Percentiles rank a stretch among this genome's conserved stretches.
Evolutionary conservation across 2,113 vertebrate genomes (phyloP).

Genomic region (Bombycilla garrulus): DNA sequence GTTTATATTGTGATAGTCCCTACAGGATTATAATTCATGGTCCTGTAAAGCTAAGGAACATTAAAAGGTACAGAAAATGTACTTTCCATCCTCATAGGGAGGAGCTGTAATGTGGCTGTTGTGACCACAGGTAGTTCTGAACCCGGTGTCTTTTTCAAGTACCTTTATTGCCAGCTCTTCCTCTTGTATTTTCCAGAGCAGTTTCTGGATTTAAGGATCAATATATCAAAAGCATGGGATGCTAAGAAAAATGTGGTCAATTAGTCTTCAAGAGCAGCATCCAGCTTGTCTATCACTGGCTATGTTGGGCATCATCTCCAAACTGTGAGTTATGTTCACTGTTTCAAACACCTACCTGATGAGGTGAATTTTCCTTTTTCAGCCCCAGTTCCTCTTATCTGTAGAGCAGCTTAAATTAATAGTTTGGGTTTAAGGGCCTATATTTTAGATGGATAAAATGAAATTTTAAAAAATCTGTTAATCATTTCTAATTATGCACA

Average conservation of each 20-base stretch:
- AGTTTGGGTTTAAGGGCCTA: background rate
- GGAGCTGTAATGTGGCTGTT: background rate
- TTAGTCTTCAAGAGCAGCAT: background rate
- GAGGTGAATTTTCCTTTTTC: background rate
- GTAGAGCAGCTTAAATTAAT: background rate
- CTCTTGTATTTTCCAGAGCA: background rate
- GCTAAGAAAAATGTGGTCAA: background rate
- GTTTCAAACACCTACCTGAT: background rate
- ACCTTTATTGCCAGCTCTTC: background rate
- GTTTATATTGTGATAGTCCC: background rate
- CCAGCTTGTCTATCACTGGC: background rate
- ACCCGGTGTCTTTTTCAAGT: background rate
- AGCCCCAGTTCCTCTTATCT: background rate
- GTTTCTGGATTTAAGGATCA: background rate
- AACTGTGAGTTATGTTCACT: background rate
- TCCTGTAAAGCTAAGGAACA: background rate
- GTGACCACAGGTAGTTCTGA: background rate
- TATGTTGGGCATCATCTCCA: background rate
- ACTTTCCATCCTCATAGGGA: background rate
- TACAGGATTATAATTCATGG: background rate
- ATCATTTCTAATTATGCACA: background rate
- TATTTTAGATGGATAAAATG: background rate
- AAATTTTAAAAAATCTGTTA: fast-evolving
- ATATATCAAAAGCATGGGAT: background rate
- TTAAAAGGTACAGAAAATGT: background rate